These are phyloP conservation scores for Protonemura montana DNA, from an alignment of 2,888 invertebrate genomes.

Conservation along the genomic window DNA sequence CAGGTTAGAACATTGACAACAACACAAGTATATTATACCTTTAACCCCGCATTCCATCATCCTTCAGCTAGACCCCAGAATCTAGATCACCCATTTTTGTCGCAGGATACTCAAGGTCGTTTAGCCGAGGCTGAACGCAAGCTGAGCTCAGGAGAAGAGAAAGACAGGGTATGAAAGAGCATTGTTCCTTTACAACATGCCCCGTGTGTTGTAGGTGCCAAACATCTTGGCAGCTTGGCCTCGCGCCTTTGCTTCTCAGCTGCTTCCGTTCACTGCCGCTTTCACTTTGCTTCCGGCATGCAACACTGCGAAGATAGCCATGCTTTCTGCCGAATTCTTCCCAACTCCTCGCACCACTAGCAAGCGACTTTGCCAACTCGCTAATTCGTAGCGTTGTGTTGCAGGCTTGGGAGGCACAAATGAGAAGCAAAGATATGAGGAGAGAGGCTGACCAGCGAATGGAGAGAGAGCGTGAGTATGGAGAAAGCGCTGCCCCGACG, in stretches of 20 bases:
- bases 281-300: slow-evolving; percentile 10
- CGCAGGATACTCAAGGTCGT: slow-evolving; percentile 21
- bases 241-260: background rate
- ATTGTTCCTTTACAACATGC: background rate
- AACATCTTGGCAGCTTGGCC: background rate
- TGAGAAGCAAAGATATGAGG: slow-evolving; percentile 48
- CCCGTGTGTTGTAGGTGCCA: slow-evolving; percentile 12
- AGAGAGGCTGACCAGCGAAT: slow-evolving; percentile 47
- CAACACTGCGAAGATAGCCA: slow-evolving; percentile 9
- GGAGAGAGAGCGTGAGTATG: slow-evolving; percentile 50
- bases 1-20: background rate
- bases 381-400: slow-evolving; percentile 33
- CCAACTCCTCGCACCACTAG: background rate
- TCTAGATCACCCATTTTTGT: slow-evolving; percentile 15
- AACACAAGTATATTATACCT: background rate
- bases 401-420: slow-evolving; percentile 49
- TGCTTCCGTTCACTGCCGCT: slow-evolving; percentile 9
- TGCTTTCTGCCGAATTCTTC: slow-evolving; percentile 22
- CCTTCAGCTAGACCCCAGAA: background rate
- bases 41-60: background rate
- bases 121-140: background rate
- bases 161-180: slow-evolving; percentile 36
- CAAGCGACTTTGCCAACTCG: background rate
- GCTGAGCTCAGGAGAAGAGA: background rate
- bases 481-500: slow-evolving; percentile 41